Evolutionary conservation across 2,888 invertebrate species (phyloP).

Genomic region (Xanthorhoe designata): DNA sequence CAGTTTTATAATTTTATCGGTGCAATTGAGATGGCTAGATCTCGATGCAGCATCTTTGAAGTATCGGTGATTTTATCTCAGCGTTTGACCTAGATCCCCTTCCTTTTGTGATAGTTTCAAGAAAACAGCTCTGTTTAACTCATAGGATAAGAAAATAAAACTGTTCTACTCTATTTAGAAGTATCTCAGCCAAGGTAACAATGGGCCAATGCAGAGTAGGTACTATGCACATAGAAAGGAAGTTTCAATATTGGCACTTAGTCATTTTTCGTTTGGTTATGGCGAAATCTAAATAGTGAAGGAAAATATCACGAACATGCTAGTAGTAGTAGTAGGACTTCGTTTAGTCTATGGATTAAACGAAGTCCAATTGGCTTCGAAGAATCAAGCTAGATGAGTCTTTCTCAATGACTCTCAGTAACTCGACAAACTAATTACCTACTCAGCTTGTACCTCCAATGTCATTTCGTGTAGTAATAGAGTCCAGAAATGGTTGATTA

Average conservation of each 20-base stretch:
- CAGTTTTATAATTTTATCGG: conserved; percentile 47
- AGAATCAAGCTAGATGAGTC: not conserved
- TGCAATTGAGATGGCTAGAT: conserved; percentile 49
- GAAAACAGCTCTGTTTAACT: conserved; percentile 19
- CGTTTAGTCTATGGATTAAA: too few relatives aligned
- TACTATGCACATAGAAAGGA: too few relatives aligned
- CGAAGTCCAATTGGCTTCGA: not conserved
- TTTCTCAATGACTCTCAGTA: conserved; percentile 1
- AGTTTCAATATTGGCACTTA: too few relatives aligned
- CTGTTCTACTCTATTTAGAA: not conserved
- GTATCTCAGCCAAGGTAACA: not conserved
- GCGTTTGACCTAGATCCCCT: conserved; percentile 55
- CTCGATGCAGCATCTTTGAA: conserved; percentile 54
- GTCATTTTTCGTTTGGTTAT: too few relatives aligned
- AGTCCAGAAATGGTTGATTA: conserved; percentile 75
- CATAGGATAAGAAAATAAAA: conserved; percentile 3
- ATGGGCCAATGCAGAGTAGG: not conserved
- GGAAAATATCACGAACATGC: too few relatives aligned
- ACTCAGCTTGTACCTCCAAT: conserved; percentile 15
- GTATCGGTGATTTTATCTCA: conserved; percentile 60
- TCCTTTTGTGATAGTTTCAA: conserved; percentile 38
- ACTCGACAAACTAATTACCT: conserved; percentile 9
- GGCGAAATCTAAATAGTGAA: too few relatives aligned
- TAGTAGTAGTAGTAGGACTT: too few relatives aligned
- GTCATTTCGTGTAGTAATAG: conserved; percentile 61